These are phyloP conservation scores for Listronotus bonariensis DNA, from an alignment of 1,140 invertebrate species.

Conservation along the genomic window DNA sequence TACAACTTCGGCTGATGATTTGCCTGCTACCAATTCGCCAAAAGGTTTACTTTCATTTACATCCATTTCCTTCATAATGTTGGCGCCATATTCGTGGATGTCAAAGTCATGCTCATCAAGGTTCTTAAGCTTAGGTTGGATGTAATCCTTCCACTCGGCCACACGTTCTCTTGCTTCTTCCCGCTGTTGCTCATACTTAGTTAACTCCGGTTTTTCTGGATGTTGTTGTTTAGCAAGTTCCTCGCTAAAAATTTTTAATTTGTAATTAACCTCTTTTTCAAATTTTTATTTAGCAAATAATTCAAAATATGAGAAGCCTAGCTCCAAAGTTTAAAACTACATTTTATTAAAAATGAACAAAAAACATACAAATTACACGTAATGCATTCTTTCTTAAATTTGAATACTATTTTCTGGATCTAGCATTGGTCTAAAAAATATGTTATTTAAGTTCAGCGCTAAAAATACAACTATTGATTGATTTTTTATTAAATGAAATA, in stretches of 20 bases:
- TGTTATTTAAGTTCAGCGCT: no score
- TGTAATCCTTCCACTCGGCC: conserved; percentile 44
- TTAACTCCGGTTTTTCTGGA: background rate
- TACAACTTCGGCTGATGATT: conserved; percentile 45
- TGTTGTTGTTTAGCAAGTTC: background rate
- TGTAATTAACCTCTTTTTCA: no score
- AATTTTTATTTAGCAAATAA: no score
- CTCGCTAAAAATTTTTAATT: conserved; percentile 1
- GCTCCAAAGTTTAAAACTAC: no score
- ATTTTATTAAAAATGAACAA: no score
- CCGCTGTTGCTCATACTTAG: conserved; percentile 13
- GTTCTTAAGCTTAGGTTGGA: conserved; percentile 43
- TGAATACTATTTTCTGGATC: no score
- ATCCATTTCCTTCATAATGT: conserved; percentile 46
- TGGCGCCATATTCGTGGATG: conserved; percentile 50
- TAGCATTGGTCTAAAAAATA: no score
- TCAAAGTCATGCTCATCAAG: conserved; percentile 47
- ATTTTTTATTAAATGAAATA: no score
- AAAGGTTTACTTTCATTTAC: conserved; percentile 39
- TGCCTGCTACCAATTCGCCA: conserved; percentile 39
- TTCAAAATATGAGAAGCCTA: no score
- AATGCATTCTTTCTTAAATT: no score
- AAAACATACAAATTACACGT: no score
- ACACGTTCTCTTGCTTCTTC: conserved; percentile 23
- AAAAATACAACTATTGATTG: no score